Evolutionary conservation across 2,888 invertebrate species (phyloP).

Genomic region (Drosophila borealis): DNA sequence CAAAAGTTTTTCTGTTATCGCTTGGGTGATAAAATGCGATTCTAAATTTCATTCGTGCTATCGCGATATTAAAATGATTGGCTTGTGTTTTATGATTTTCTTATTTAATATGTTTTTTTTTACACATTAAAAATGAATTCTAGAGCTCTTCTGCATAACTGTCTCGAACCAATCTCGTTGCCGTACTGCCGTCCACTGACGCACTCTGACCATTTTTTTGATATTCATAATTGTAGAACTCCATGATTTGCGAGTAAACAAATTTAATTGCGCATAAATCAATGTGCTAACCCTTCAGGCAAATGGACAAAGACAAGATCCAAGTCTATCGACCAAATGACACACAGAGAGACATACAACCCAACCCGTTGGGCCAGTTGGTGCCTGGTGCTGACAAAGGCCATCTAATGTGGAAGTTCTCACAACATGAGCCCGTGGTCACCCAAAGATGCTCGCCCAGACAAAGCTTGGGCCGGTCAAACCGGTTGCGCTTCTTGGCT

Average conservation of each 20-base stretch:
- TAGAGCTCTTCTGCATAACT: background rate
- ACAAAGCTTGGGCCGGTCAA: constrained; percentile 79
- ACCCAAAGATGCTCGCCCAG: constrained; percentile 66
- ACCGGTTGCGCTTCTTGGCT: constrained; percentile 72
- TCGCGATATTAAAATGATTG: too few relatives aligned
- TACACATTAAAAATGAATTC: too few relatives aligned
- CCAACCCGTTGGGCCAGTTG: constrained; percentile 71
- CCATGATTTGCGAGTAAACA: constrained; percentile 47
- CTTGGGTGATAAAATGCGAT: too few relatives aligned
- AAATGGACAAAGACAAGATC: constrained; percentile 41
- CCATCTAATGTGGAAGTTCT: constrained; percentile 69
- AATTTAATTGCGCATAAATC: constrained; percentile 64
- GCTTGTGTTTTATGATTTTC: too few relatives aligned
- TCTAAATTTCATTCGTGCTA: too few relatives aligned
- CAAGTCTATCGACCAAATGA: constrained; percentile 21
- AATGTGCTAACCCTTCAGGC: constrained; percentile 50
- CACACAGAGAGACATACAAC: background rate
- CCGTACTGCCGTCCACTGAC: background rate
- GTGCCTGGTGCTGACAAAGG: constrained; percentile 67
- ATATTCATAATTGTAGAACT: background rate
- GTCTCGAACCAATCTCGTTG: background rate
- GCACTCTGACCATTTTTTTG: constrained; percentile 20
- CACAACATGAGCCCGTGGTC: constrained; percentile 68
- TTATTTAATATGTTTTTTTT: constrained; percentile 11
- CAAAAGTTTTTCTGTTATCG: too few relatives aligned